Conservation (phyloP, 2,113 vertebrate genomes). For the Phylloscopus trochiloides region DNA sequence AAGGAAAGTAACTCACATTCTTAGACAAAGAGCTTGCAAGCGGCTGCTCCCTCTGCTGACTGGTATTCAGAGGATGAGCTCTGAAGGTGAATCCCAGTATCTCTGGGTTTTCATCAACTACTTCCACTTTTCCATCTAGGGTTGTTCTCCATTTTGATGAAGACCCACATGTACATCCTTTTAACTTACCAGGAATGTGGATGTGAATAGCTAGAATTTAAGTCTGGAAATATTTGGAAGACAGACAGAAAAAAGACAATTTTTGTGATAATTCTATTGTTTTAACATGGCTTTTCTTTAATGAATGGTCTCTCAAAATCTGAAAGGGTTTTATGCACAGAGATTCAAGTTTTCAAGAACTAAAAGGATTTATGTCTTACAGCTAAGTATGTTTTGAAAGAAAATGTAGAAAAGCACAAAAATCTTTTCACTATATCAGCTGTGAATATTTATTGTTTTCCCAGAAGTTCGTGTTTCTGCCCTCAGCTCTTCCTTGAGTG, state of each 20-base stretch:
- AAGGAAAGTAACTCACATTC: not conserved
- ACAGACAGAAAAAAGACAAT: not conserved
- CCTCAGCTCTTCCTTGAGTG: not conserved
- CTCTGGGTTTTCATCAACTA: fast-evolving
- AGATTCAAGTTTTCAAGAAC: not conserved
- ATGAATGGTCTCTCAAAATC: not conserved
- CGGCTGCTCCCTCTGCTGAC: not conserved
- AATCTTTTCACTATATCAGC: not conserved
- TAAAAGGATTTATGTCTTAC: not conserved
- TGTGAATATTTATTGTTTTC: not conserved
- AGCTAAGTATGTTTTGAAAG: not conserved
- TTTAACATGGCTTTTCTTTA: not conserved
- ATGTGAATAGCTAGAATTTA: not conserved
- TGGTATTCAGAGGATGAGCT: not conserved
- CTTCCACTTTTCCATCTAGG: not conserved
- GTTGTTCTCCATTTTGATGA: not conserved
- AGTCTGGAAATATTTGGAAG: not conserved
- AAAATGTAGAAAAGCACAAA: not conserved
- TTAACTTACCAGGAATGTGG: not conserved
- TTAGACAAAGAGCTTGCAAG: not conserved
- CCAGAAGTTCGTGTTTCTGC: not conserved
- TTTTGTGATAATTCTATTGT: not conserved
- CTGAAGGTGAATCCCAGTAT: not conserved
- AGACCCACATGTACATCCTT: not conserved
- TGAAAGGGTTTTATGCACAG: not conserved